These are phyloP conservation scores for Vulpes ferrilata DNA, from an alignment of 2,113 vertebrate genomes.

Conservation along the genomic window DNA sequence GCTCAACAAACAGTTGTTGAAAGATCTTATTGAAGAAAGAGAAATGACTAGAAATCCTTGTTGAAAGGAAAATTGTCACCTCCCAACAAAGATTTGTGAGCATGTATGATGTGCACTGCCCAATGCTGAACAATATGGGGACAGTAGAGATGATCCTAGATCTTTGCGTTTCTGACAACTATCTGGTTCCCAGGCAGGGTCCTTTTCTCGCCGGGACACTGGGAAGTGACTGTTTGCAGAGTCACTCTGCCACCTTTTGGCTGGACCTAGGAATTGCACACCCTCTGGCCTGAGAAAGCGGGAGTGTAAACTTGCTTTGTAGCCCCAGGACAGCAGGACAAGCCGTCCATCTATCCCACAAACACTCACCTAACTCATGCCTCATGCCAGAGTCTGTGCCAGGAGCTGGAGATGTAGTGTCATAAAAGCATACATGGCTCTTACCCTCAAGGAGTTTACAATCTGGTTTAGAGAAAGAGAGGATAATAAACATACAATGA, in stretches of 20 bases:
- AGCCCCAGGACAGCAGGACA: background rate
- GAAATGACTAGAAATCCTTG: background rate
- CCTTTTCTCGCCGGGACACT: background rate
- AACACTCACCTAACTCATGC: background rate
- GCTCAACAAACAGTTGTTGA: conserved; percentile 49
- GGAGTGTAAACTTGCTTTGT: background rate
- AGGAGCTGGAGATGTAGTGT: background rate
- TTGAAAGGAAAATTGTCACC: background rate
- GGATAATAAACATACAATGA: background rate
- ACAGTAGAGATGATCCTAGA: background rate
- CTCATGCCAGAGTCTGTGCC: background rate
- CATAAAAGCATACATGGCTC: background rate
- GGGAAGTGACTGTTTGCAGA: conserved; percentile 59
- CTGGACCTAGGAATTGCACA: conserved; percentile 67
- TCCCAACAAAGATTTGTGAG: conserved; percentile 33
- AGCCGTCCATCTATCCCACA: background rate
- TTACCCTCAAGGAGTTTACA: conserved; percentile 47
- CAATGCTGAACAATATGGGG: background rate
- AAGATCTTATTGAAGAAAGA: conserved; percentile 48
- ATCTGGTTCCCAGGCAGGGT: background rate
- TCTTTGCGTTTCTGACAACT: conserved; percentile 39
- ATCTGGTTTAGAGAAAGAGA: background rate
- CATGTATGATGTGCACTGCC: background rate
- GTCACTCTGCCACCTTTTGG: conserved; percentile 79
- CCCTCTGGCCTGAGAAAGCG: background rate